Evolutionary conservation across 2,888 invertebrate species (phyloP).

Genomic region (Agonopterix subpropinquella): DNA sequence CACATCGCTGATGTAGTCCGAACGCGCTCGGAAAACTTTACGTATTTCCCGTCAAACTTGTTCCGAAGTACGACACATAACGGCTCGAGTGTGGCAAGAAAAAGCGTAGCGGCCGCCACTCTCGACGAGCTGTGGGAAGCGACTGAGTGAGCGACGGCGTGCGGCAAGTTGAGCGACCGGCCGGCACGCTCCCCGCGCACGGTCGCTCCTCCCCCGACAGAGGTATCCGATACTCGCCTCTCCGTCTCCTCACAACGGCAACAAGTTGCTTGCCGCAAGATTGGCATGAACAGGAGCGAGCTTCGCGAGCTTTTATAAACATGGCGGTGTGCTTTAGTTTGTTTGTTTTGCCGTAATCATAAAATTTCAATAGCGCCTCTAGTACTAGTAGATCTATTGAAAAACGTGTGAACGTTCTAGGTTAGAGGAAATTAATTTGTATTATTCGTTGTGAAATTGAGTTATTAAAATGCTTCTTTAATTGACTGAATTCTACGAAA

Average conservation of each 20-base stretch:
- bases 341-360: conserved; percentile 69
- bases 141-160: conserved; percentile 56
- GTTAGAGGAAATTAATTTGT: neutral
- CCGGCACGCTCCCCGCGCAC: conserved; percentile 60
- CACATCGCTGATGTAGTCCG: conserved; percentile 65
- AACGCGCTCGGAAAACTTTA: conserved; percentile 65
- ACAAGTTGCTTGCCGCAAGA: conserved; percentile 72
- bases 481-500: no score
- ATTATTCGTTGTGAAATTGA: no score
- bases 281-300: conserved; percentile 74
- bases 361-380: conserved; percentile 57
- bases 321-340: conserved; percentile 68
- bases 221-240: conserved; percentile 47
- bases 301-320: conserved; percentile 74
- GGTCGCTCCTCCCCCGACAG: conserved; percentile 67
- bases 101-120: conserved; percentile 35
- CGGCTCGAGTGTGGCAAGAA: conserved; percentile 46
- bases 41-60: conserved; percentile 75
- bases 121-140: conserved; percentile 44
- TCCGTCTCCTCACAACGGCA: conserved; percentile 57
- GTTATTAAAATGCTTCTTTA: no score
- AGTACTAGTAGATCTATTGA: conserved; percentile 22
- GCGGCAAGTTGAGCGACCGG: conserved; percentile 64
- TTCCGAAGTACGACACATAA: conserved; percentile 70
- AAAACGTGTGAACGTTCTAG: conserved; percentile 35